phyloP scores from a whole-genome alignment of 2,113 vertebrate species.

The Podilymbus podiceps region DNA sequence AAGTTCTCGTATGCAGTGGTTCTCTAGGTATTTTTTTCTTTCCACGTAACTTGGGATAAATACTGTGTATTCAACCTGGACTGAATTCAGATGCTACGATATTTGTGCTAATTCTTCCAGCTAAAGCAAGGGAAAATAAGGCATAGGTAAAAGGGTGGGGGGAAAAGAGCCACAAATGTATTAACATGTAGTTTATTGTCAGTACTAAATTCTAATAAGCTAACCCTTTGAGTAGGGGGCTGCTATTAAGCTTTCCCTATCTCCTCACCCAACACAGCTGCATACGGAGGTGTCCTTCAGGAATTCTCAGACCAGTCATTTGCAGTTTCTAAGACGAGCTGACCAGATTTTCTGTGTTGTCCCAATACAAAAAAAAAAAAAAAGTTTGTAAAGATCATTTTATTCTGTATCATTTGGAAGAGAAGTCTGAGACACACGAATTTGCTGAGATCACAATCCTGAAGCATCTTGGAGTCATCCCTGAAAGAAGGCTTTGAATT shows the following conservation, averaged over 20 bases:
- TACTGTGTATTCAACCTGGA: background rate
- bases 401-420: background rate
- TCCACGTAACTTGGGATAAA: background rate
- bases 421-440: background rate
- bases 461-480: background rate
- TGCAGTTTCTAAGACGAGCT: background rate
- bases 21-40: background rate
- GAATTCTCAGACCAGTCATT: background rate
- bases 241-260: background rate
- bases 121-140: background rate
- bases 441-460: background rate
- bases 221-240: background rate
- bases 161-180: background rate
- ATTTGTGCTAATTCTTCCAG: background rate
- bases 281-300: background rate
- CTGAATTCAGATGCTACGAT: background rate
- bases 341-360: background rate
- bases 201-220: background rate
- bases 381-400: background rate
- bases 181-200: background rate
- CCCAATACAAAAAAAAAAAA: background rate
- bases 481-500: conserved; percentile 31
- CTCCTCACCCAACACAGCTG: background rate
- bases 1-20: conserved; percentile 51
- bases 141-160: background rate